Evolutionary conservation across 2,888 invertebrate genomes (phyloP).

Genomic region (Graphium colonna): DNA sequence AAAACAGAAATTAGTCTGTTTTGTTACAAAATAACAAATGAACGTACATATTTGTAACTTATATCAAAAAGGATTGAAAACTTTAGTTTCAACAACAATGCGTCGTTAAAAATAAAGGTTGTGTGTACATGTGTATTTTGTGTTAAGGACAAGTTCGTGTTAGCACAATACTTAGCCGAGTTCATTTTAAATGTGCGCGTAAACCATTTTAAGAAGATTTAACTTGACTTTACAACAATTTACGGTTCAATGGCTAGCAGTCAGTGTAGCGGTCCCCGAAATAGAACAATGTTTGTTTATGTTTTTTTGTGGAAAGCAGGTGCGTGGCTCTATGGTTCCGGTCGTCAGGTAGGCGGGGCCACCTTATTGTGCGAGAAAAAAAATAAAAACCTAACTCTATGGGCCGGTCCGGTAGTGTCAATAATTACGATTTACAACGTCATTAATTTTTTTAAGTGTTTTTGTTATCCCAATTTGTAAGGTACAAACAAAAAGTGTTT

Average conservation of each 20-base stretch:
- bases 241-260: constrained; percentile 47
- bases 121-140: constrained; percentile 66
- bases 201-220: constrained; percentile 15
- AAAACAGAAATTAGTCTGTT: neutral
- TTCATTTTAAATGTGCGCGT: constrained; percentile 3
- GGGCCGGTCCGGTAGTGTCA: neutral
- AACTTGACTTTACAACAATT: constrained; percentile 50
- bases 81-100: too few species aligned
- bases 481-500: too few species aligned
- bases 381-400: neutral
- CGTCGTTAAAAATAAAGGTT: too few species aligned
- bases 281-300: constrained; percentile 40
- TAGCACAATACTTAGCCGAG: neutral
- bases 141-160: constrained; percentile 51
- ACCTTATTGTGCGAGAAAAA: constrained; percentile 35
- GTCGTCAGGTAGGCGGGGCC: constrained; percentile 56
- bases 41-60: too few species aligned
- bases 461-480: too few species aligned
- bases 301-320: constrained; percentile 50
- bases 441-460: neutral
- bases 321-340: constrained; percentile 23
- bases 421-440: neutral
- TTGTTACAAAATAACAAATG: too few species aligned
- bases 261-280: constrained; percentile 47
- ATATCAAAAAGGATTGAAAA: too few species aligned